Conservation (phyloP, 2,888 invertebrate genomes). For the Macaria liturata region DNA sequence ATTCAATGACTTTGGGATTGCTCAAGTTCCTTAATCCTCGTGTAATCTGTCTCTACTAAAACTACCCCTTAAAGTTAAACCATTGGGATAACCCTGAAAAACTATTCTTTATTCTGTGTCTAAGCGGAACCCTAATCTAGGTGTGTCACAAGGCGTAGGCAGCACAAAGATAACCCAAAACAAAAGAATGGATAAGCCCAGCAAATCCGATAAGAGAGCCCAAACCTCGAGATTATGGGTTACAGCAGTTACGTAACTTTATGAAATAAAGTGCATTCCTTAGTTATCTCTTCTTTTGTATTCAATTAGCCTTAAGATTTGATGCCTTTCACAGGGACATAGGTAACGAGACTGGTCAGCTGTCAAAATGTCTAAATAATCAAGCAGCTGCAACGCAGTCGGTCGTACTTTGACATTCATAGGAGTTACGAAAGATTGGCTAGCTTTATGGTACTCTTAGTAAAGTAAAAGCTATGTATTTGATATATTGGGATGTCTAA, state of each 20-base stretch:
- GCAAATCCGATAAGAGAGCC: constrained; percentile 25
- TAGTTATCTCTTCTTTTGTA: constrained; percentile 78
- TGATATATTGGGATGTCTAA: no score
- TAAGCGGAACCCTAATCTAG: constrained; percentile 6
- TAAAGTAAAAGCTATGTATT: no score
- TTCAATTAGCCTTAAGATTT: constrained; percentile 81
- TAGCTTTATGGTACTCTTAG: no score
- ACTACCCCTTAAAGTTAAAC: no score
- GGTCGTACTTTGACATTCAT: constrained; percentile 31
- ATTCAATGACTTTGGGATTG: no score
- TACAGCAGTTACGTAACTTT: constrained; percentile 58
- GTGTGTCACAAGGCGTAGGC: constrained; percentile 32
- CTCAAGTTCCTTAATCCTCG: no score
- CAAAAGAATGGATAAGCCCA: constrained; percentile 33
- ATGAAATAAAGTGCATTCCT: constrained; percentile 77
- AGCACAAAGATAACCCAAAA: constrained; percentile 26
- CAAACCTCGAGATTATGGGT: constrained; percentile 12
- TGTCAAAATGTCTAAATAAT: constrained; percentile 83
- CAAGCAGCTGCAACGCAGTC: constrained; percentile 53
- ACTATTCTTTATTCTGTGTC: background rate
- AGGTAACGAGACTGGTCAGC: constrained; percentile 82
- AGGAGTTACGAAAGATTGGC: no score
- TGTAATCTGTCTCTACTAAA: no score
- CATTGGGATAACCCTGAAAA: background rate
- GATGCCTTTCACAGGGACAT: constrained; percentile 80